phyloP scores from a whole-genome alignment of 1,140 invertebrate genomes.

The Colletes latitarsis region DNA sequence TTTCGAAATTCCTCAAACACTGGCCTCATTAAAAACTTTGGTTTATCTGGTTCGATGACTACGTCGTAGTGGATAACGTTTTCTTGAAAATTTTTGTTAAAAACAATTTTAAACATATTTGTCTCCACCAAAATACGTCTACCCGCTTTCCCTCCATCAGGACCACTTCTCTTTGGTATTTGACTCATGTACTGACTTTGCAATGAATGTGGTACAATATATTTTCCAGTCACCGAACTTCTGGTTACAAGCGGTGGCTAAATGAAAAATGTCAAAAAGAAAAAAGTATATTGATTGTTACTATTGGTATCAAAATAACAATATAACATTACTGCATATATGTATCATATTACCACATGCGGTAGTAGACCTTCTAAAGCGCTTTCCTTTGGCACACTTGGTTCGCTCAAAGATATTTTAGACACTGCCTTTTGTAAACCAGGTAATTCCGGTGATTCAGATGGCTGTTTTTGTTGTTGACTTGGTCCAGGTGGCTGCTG shows the following conservation, averaged over 20 bases:
- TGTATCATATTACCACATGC: too few relatives aligned
- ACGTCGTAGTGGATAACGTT: slow-evolving; percentile 82
- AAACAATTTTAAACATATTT: slow-evolving; percentile 82
- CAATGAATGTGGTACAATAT: not conserved
- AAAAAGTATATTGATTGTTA: not conserved
- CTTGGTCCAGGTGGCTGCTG: not conserved
- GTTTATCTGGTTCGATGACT: slow-evolving; percentile 79
- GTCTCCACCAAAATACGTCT: slow-evolving; percentile 78
- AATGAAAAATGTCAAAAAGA: not conserved
- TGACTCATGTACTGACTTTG: not conserved
- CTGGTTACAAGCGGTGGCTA: not conserved
- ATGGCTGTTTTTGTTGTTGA: not conserved
- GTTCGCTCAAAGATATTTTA: too few relatives aligned
- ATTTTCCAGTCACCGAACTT: not conserved
- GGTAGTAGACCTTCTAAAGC: too few relatives aligned
- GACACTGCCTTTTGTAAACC: too few relatives aligned
- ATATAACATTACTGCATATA: too few relatives aligned
- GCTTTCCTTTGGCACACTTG: too few relatives aligned
- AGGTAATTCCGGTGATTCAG: too few relatives aligned
- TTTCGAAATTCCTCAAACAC: slow-evolving; percentile 71
- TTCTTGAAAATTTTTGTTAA: slow-evolving; percentile 75
- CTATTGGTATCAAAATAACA: not conserved
- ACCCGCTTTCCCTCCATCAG: slow-evolving; percentile 77
- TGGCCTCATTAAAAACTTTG: slow-evolving; percentile 78
- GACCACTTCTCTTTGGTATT: slow-evolving; percentile 61